These are phyloP conservation scores for Coronaproctus castanopsis DNA, from an alignment of 2,888 invertebrate genomes.

Conservation along the genomic window DNA sequence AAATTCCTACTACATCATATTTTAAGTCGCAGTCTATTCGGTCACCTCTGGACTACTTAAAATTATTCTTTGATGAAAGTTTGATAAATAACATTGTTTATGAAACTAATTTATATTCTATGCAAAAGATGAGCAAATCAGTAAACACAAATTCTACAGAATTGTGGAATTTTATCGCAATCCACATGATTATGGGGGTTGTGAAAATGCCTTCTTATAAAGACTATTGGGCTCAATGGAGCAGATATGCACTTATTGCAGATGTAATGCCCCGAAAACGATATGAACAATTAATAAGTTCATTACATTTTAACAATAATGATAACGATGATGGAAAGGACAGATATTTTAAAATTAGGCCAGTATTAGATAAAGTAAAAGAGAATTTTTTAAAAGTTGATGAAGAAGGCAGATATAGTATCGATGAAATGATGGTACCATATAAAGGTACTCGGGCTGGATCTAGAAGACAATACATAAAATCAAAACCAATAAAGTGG, in stretches of 20 bases:
- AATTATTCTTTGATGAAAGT: constrained; percentile 6
- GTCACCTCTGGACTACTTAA: constrained; percentile 10
- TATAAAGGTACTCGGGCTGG: constrained; percentile 24
- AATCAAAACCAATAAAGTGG: constrained; percentile 25
- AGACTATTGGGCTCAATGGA: constrained; percentile 10
- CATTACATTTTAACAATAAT: constrained; percentile 6
- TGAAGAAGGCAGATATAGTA: constrained; percentile 20
- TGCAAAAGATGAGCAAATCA: constrained; percentile 2
- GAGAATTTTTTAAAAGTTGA: constrained; percentile 15
- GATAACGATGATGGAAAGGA: not conserved
- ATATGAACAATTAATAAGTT: not conserved
- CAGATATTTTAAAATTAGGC: constrained; percentile 8
- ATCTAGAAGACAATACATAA: constrained; percentile 23
- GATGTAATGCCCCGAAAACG: constrained; percentile 8
- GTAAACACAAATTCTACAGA: constrained; percentile 6
- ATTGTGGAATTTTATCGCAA: constrained; percentile 11
- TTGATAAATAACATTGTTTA: constrained; percentile 10
- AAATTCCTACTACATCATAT: not conserved
- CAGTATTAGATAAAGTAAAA: constrained; percentile 1
- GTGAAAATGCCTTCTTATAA: constrained; percentile 9
- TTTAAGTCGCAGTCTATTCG: not conserved
- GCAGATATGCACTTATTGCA: constrained; percentile 5
- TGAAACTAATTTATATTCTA: constrained; percentile 12
- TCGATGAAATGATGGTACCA: constrained; percentile 25
- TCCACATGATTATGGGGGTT: constrained; percentile 13